Evolutionary conservation across 2,113 vertebrate genomes (phyloP).

Genomic region (Melanotaenia duboulayi): DNA sequence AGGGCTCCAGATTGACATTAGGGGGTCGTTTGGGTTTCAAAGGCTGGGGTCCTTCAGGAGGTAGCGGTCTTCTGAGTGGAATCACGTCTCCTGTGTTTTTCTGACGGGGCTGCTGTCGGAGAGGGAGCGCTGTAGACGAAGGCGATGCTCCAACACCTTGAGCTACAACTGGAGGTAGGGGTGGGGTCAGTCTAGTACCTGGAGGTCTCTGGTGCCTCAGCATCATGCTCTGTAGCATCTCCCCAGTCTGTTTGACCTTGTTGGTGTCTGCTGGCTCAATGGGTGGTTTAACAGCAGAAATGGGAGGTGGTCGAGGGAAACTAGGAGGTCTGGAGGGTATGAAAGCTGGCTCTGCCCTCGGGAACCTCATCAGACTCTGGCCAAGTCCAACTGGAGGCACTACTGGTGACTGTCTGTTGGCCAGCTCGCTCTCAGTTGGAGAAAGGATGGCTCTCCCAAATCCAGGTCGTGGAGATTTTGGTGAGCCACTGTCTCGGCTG

Average conservation of each 20-base stretch:
- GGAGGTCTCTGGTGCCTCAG: conserved; percentile 51
- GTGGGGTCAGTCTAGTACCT: background rate
- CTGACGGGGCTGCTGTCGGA: conserved; percentile 30
- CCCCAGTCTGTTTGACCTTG: conserved; percentile 67
- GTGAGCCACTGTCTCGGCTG: conserved; percentile 63
- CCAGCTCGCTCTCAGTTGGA: conserved; percentile 7
- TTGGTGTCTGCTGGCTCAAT: conserved; percentile 10
- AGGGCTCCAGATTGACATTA: conserved; percentile 77
- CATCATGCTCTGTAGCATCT: conserved; percentile 76
- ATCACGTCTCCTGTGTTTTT: conserved; percentile 59
- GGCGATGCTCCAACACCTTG: background rate
- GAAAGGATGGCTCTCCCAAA: conserved; percentile 41
- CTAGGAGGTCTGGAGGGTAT: conserved; percentile 8
- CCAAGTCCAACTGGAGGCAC: conserved; percentile 22
- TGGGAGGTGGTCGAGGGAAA: conserved; percentile 47
- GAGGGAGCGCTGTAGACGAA: background rate
- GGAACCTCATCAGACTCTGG: conserved; percentile 30
- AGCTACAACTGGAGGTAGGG: background rate
- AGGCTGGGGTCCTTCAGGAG: conserved; percentile 65
- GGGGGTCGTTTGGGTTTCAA: conserved; percentile 84
- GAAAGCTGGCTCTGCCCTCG: conserved; percentile 27
- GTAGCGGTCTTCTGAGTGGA: conserved; percentile 81
- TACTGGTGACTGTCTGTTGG: conserved; percentile 39
- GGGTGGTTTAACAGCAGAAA: conserved; percentile 14
- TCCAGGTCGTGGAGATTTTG: conserved; percentile 53